Evolutionary conservation across 2,113 vertebrate species (phyloP).

Genomic region (Antennarius striatus): DNA sequence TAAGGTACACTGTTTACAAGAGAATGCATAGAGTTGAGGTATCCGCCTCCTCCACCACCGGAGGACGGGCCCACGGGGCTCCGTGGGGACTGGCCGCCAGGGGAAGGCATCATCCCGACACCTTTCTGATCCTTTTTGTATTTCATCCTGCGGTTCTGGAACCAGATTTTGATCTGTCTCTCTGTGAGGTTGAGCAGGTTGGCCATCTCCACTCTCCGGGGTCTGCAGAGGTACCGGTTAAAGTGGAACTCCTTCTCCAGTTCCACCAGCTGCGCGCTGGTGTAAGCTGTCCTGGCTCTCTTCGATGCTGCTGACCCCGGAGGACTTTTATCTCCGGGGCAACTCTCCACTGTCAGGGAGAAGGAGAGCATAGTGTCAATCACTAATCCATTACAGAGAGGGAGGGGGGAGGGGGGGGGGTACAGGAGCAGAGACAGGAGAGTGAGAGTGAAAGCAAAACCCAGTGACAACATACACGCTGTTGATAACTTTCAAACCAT

Average conservation of each 20-base stretch:
- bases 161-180: constrained; percentile 99
- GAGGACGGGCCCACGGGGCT: constrained; percentile 88
- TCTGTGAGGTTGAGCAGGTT: constrained; percentile 97
- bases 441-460: constrained; percentile 51
- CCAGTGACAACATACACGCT: constrained; percentile 40
- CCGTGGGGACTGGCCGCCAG: constrained; percentile 93
- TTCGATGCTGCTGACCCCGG: constrained; percentile 93
- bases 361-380: constrained; percentile 60
- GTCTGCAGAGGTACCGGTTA: constrained; percentile 97
- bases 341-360: constrained; percentile 90
- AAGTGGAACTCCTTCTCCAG: constrained; percentile 99
- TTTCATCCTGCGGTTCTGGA: constrained; percentile 99
- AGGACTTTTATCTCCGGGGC: constrained; percentile 95
- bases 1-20: constrained; percentile 95
- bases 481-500: constrained; percentile 40
- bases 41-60: constrained; percentile 82
- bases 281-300: constrained; percentile 97
- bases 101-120: constrained; percentile 94
- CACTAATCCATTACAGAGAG: constrained; percentile 62
- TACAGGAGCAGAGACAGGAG: constrained; percentile 29
- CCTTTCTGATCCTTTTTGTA: constrained; percentile 99
- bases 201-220: constrained; percentile 96
- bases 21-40: constrained; percentile 97
- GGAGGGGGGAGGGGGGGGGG: not conserved
- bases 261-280: constrained; percentile 98